Conservation (phyloP, 2,888 invertebrate species). For the Hermaeophaga mercurialis region DNA sequence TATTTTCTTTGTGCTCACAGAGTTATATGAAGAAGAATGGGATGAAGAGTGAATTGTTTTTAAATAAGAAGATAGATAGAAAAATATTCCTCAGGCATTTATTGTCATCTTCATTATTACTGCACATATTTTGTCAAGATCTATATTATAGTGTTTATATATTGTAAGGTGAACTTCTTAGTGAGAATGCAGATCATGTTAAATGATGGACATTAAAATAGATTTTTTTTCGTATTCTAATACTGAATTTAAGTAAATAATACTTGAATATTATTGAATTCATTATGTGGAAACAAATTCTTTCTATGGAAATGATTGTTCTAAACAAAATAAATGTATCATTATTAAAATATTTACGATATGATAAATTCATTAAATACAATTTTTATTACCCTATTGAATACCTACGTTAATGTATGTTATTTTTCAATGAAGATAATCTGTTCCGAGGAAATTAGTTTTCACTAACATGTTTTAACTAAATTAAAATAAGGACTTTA, state of each 20-base stretch:
- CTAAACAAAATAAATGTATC: too few species aligned
- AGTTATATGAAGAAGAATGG: not conserved
- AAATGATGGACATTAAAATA: too few species aligned
- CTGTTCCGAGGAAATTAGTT: not conserved
- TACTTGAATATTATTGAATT: too few species aligned
- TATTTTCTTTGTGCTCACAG: not conserved
- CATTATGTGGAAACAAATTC: too few species aligned
- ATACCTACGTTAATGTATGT: not conserved
- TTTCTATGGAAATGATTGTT: too few species aligned
- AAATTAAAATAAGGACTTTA: not conserved
- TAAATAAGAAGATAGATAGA: not conserved
- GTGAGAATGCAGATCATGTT: too few species aligned
- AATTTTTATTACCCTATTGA: too few species aligned
- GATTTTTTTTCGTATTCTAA: too few species aligned
- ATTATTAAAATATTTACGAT: too few species aligned
- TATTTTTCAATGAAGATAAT: not conserved
- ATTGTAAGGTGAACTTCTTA: not conserved
- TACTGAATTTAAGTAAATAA: too few species aligned
- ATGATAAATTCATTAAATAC: too few species aligned
- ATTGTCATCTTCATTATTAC: not conserved
- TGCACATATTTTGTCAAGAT: too few species aligned
- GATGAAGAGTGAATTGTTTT: not conserved
- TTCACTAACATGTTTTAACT: not conserved
- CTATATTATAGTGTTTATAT: not conserved
- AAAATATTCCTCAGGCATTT: not conserved